A percentile compares a stretch with the other conserved stretches of the same genome.
These are phyloP conservation scores for Aethes cnicana DNA, from an alignment of 2,888 invertebrate species.

Conservation along the genomic window DNA sequence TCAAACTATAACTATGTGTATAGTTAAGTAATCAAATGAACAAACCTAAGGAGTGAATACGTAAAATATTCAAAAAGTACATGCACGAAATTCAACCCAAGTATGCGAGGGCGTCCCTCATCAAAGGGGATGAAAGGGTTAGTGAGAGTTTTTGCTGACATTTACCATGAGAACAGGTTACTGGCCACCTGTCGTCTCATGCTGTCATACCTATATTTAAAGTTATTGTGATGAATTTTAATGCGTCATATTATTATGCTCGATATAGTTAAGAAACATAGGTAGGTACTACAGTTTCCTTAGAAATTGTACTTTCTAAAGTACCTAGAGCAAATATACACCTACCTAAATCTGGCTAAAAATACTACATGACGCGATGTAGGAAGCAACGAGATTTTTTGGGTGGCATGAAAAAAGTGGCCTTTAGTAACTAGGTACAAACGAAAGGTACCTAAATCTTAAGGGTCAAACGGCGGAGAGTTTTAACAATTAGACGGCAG, in stretches of 20 bases:
- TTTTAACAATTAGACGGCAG: conserved; percentile 76
- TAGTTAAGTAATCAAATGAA: no score
- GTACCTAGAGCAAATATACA: no score
- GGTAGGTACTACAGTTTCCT: background rate
- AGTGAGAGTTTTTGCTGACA: conserved; percentile 71
- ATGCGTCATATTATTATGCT: background rate
- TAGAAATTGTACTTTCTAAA: no score
- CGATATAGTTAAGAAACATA: background rate
- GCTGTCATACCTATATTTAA: conserved; percentile 33
- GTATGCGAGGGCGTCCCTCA: conserved; percentile 21
- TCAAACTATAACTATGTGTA: no score
- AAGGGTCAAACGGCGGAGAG: conserved; percentile 27
- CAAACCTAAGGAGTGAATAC: background rate
- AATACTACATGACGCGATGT: no score
- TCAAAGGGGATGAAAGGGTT: conserved; percentile 55
- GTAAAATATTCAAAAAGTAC: background rate
- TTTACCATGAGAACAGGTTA: conserved; percentile 61
- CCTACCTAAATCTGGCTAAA: no score
- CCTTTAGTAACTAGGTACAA: no score
- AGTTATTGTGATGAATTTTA: background rate
- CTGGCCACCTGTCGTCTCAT: conserved; percentile 60
- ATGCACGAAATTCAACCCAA: background rate
- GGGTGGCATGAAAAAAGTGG: no score
- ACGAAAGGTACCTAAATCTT: conserved; percentile 1
- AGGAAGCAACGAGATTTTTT: no score